These are phyloP conservation scores for Proctacanthus coquilletti DNA, from an alignment of 1,140 invertebrate genomes.

Conservation along the genomic window DNA sequence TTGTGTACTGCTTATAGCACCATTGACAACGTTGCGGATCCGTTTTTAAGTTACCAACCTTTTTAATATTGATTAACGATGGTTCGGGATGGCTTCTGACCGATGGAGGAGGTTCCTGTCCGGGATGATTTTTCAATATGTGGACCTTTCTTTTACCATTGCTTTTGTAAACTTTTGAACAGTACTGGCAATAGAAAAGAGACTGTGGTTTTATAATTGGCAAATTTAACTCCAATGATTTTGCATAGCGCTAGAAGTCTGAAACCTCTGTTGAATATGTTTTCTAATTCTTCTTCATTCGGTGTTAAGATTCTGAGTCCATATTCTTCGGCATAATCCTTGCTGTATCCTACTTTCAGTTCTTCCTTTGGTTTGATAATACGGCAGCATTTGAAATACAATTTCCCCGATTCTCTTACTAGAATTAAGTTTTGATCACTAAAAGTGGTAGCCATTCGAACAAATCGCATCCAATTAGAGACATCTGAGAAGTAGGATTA, in stretches of 20 bases:
- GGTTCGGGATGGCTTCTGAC: slow-evolving; percentile 39
- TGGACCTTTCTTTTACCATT: slow-evolving; percentile 73
- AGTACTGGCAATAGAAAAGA: slow-evolving; percentile 76
- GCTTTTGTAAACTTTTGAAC: slow-evolving; percentile 75
- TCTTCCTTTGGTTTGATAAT: slow-evolving; percentile 47
- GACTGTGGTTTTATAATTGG: slow-evolving; percentile 65
- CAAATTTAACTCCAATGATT: slow-evolving; percentile 58
- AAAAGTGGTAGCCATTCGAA: slow-evolving; percentile 43
- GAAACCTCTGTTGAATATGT: slow-evolving; percentile 30
- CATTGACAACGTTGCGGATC: slow-evolving; percentile 59
- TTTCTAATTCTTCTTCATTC: slow-evolving; percentile 22
- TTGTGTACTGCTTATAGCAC: slow-evolving; percentile 75
- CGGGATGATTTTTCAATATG: slow-evolving; percentile 74
- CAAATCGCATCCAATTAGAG: slow-evolving; percentile 76
- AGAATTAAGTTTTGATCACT: slow-evolving; percentile 57
- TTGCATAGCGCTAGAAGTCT: slow-evolving; percentile 36
- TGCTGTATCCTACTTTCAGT: slow-evolving; percentile 44
- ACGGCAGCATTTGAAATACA: slow-evolving; percentile 52
- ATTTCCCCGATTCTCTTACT: slow-evolving; percentile 44
- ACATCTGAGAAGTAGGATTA: slow-evolving; percentile 32
- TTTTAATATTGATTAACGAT: slow-evolving; percentile 50
- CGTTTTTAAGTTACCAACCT: slow-evolving; percentile 56
- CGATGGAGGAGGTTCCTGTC: slow-evolving; percentile 47
- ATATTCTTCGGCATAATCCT: slow-evolving; percentile 38
- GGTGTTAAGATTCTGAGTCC: slow-evolving; percentile 27